These are phyloP conservation scores for Scrobipalpa atriplicella DNA, from an alignment of 2,888 invertebrate species.

Conservation along the genomic window DNA sequence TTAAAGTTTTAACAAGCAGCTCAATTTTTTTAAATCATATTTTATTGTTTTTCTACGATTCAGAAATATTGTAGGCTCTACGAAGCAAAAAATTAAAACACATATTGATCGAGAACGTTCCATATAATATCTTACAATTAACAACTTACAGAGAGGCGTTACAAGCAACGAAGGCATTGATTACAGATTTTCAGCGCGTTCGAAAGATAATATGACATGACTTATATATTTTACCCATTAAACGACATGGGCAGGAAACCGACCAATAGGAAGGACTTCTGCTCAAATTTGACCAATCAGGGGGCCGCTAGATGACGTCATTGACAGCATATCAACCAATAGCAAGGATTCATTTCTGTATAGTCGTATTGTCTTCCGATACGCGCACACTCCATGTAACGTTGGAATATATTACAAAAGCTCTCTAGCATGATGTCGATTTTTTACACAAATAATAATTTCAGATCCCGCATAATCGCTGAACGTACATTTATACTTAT, in stretches of 20 bases:
- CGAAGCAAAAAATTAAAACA: constrained; percentile 47
- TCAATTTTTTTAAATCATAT: too few relatives aligned
- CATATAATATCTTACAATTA: constrained; percentile 72
- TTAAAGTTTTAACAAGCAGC: too few relatives aligned
- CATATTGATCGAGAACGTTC: constrained; percentile 65
- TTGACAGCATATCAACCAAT: not conserved
- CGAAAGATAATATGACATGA: constrained; percentile 23
- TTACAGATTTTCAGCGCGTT: constrained; percentile 8
- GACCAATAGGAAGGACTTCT: too few relatives aligned
- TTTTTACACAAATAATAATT: constrained; percentile 7
- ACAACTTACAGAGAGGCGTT: constrained; percentile 70
- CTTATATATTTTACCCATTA: too few relatives aligned
- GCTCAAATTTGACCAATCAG: not conserved
- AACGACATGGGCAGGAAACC: too few relatives aligned
- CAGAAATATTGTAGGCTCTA: not conserved
- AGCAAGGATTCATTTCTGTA: not conserved
- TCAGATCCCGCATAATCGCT: constrained; percentile 13
- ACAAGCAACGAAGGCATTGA: constrained; percentile 56
- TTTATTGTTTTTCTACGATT: too few relatives aligned
- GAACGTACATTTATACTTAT: constrained; percentile 25
- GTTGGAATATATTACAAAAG: constrained; percentile 17
- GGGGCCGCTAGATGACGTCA: not conserved
- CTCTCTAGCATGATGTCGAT: constrained; percentile 18
- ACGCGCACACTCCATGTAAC: constrained; percentile 15
- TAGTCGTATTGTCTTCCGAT: constrained; percentile 13